These are phyloP conservation scores for Parus major DNA, from an alignment of 2,113 vertebrate species.

Conservation along the genomic window DNA sequence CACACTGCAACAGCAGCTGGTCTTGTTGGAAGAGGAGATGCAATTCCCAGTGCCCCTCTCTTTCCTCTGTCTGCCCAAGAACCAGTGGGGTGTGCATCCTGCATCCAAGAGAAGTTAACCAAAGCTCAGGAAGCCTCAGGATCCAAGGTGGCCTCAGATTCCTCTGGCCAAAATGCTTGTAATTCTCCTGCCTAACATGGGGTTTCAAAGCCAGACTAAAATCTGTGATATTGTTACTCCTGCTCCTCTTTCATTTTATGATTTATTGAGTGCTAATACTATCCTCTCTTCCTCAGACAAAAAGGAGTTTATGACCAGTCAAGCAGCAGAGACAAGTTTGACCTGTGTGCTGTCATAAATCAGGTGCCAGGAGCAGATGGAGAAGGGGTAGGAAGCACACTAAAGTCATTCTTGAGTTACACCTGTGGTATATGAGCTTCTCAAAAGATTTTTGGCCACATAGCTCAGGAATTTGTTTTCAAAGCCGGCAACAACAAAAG, in stretches of 20 bases:
- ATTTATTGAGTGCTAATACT: constrained; percentile 1
- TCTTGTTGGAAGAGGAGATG: neutral
- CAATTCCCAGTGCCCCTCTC: neutral
- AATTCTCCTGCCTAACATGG: neutral
- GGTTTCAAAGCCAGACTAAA: neutral
- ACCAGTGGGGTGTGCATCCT: neutral
- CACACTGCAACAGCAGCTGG: neutral
- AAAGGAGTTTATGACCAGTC: constrained; percentile 13
- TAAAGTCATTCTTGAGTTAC: constrained; percentile 1
- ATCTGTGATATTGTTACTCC: neutral
- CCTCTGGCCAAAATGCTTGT: neutral
- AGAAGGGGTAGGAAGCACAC: neutral
- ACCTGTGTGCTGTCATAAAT: constrained; percentile 10
- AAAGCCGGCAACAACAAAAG: neutral
- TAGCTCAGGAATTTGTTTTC: constrained; percentile 4
- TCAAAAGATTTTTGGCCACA: neutral
- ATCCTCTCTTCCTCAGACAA: neutral
- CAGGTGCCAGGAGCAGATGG: constrained; percentile 7
- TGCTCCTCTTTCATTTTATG: neutral
- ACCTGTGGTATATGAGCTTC: neutral
- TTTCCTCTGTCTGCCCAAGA: neutral
- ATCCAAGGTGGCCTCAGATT: neutral
- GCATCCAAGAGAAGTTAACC: neutral
- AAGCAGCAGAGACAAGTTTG: neutral
- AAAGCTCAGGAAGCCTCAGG: neutral